Evolutionary conservation across 2,797 vertebrate genomes (phyloP).

Genomic region (Sparus aurata): DNA sequence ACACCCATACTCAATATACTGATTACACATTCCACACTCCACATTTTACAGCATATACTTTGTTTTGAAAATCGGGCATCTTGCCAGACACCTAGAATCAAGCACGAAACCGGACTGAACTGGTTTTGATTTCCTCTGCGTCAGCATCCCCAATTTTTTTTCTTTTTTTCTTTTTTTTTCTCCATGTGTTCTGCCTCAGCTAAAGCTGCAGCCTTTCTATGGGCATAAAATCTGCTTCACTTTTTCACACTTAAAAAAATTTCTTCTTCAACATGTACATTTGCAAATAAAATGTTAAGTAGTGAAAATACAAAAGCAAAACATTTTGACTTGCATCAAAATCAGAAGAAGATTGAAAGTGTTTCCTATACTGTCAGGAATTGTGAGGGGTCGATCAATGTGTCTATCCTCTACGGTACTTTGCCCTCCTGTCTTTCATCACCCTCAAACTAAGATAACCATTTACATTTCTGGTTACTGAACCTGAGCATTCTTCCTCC

Average conservation of each 20-base stretch:
- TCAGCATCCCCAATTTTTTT: constrained; percentile 45
- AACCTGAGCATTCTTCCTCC: not conserved
- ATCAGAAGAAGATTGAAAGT: not conserved
- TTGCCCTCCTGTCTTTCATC: not conserved
- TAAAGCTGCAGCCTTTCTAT: constrained; percentile 4
- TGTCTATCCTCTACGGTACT: not conserved
- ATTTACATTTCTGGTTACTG: constrained; percentile 40
- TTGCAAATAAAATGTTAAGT: not conserved
- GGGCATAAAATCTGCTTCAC: not conserved
- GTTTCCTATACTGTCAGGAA: not conserved
- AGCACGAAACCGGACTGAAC: constrained; percentile 57
- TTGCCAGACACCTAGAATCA: constrained; percentile 65
- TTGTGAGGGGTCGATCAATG: not conserved
- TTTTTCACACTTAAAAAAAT: not conserved
- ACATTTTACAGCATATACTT: constrained; percentile 8
- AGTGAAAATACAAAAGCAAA: not conserved
- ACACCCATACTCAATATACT: not conserved
- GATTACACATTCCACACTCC: not conserved
- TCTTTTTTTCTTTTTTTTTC: not conserved
- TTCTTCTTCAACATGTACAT: not conserved
- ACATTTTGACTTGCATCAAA: not conserved
- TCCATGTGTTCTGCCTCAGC: not conserved
- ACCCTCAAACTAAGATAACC: constrained; percentile 3
- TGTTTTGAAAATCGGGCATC: constrained; percentile 56
- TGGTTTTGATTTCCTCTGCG: constrained; percentile 63